phyloP scores from a whole-genome alignment of 2,888 invertebrate species.

The Cantharis lateralis region DNA sequence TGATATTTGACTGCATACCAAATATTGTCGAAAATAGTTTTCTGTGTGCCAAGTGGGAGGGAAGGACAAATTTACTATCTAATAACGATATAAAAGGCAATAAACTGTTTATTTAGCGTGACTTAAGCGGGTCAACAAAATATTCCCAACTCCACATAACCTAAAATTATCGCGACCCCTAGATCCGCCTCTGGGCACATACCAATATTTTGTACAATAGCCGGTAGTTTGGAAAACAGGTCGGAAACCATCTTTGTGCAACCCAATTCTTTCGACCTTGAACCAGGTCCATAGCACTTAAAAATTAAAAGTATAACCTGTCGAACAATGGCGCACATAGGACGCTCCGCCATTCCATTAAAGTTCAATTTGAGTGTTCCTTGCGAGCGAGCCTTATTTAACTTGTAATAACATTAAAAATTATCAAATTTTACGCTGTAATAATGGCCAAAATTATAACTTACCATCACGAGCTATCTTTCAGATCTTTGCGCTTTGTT shows the following conservation, averaged over 20 bases:
- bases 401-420: neutral
- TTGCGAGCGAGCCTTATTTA: neutral
- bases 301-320: slow-evolving; percentile 19
- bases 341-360: slow-evolving; percentile 17
- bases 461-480: neutral
- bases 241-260: slow-evolving; percentile 6
- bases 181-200: neutral
- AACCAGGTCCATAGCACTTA: slow-evolving; percentile 19
- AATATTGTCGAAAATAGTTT: slow-evolving; percentile 12
- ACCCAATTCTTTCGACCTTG: slow-evolving; percentile 22
- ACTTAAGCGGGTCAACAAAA: slow-evolving; percentile 1
- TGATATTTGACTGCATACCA: slow-evolving; percentile 18
- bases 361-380: neutral
- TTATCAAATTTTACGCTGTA: neutral
- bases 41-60: slow-evolving; percentile 12
- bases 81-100: slow-evolving; percentile 14
- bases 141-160: neutral
- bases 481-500: neutral
- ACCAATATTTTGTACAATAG: neutral
- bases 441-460: neutral
- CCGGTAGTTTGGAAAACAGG: neutral
- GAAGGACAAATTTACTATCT: slow-evolving; percentile 23
- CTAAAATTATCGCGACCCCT: neutral
- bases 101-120: slow-evolving; percentile 24
- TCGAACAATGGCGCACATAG: slow-evolving; percentile 14